Evolutionary conservation across 2,888 invertebrate species (phyloP).

Genomic region (Dysmachus trigonus): DNA sequence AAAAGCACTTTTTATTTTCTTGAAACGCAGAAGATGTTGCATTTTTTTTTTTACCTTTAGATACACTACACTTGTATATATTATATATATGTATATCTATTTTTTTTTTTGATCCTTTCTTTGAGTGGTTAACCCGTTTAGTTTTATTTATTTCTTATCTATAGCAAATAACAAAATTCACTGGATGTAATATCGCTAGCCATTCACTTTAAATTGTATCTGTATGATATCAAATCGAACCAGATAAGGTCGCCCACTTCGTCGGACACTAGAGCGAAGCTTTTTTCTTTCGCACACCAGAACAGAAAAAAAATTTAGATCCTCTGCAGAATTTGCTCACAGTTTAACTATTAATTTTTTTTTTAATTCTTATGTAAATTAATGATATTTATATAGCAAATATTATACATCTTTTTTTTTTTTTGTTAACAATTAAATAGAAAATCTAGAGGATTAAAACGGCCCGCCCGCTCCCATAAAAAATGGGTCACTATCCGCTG

Average conservation of each 20-base stretch:
- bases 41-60: neutral
- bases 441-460: constrained; percentile 46
- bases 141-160: neutral
- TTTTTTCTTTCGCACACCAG: neutral
- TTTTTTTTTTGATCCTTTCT: neutral
- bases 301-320: neutral
- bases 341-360: neutral
- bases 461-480: constrained; percentile 51
- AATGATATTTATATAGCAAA: neutral
- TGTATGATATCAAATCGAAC: neutral
- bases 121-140: neutral
- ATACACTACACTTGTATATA: neutral
- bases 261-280: constrained; percentile 14
- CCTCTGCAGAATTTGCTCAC: neutral
- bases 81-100: neutral
- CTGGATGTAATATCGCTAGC: neutral
- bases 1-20: neutral
- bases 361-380: neutral
- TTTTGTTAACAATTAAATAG: neutral
- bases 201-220: neutral
- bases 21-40: neutral
- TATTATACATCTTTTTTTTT: neutral
- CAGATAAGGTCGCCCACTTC: constrained; percentile 12
- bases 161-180: neutral
- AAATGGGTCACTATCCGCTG: constrained; percentile 53